A percentile compares a stretch with the other conserved stretches of the same genome.
These are phyloP conservation scores for Vireo altiloquus DNA, from an alignment of 2,113 vertebrate species.

Conservation along the genomic window DNA sequence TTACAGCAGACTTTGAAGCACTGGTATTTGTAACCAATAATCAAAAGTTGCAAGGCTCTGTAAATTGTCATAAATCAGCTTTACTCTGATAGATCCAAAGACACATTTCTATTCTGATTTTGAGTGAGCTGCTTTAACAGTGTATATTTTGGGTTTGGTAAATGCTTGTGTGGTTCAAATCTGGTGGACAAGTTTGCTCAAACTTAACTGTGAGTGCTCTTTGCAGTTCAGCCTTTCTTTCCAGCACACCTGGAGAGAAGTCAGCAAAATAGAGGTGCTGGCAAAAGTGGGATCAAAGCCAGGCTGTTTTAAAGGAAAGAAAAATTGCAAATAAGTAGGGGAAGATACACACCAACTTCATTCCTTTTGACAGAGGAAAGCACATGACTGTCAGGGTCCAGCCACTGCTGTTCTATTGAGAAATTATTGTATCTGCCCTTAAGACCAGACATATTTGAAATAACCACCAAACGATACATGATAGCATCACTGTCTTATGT, in stretches of 20 bases:
- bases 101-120: neutral
- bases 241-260: neutral
- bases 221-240: neutral
- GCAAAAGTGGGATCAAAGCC: neutral
- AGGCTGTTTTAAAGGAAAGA: neutral
- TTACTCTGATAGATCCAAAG: neutral
- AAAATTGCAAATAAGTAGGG: neutral
- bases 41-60: neutral
- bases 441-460: slow-evolving; percentile 1
- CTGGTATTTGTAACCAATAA: neutral
- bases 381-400: neutral
- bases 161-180: neutral
- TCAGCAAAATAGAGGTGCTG: neutral
- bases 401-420: neutral
- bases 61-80: neutral
- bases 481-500: neutral
- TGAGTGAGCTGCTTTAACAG: neutral
- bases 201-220: neutral
- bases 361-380: neutral
- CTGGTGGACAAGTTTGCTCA: neutral
- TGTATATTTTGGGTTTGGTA: neutral
- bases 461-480: neutral
- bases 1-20: neutral
- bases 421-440: neutral
- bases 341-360: neutral